Evolutionary conservation across 2,113 vertebrate genomes (phyloP).

Genomic region (Sceloporus tristichus): DNA sequence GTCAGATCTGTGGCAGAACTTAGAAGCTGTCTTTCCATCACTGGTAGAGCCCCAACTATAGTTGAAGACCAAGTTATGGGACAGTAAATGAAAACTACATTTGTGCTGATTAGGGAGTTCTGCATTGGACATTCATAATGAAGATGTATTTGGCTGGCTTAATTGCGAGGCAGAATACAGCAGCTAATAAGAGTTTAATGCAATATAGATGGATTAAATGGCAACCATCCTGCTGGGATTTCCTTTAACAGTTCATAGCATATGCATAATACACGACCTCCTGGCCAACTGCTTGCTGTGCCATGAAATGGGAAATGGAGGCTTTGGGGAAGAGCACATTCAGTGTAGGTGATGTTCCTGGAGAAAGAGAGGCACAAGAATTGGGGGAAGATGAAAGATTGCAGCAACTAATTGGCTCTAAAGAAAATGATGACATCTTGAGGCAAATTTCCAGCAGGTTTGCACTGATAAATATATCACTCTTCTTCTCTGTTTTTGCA

Average conservation of each 20-base stretch:
- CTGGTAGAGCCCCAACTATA: neutral
- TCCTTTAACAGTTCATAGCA: slow-evolving; percentile 57
- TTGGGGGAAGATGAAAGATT: slow-evolving; percentile 36
- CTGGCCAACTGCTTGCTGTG: slow-evolving; percentile 41
- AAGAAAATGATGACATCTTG: slow-evolving; percentile 25
- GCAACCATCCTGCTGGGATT: slow-evolving; percentile 59
- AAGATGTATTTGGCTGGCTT: slow-evolving; percentile 60
- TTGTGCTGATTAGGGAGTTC: slow-evolving; percentile 56
- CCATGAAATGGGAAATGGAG: slow-evolving; percentile 39
- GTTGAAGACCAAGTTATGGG: slow-evolving; percentile 41
- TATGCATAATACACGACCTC: slow-evolving; percentile 60
- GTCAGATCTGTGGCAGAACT: slow-evolving; percentile 25
- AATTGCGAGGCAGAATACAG: slow-evolving; percentile 63
- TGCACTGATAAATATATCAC: slow-evolving; percentile 16
- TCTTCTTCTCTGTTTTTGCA: neutral
- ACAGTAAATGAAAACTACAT: slow-evolving; percentile 53
- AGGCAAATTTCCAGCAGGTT: slow-evolving; percentile 12
- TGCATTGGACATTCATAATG: slow-evolving; percentile 54
- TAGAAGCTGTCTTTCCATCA: slow-evolving; percentile 30
- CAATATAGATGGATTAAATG: slow-evolving; percentile 74
- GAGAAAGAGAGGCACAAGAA: slow-evolving; percentile 11
- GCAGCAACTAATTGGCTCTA: slow-evolving; percentile 13
- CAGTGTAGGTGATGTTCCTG: slow-evolving; percentile 34
- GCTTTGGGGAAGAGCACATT: slow-evolving; percentile 18
- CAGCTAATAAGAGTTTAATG: slow-evolving; percentile 67